Conservation (phyloP, 2,797 vertebrate genomes). For the Spheniscus humboldti region DNA sequence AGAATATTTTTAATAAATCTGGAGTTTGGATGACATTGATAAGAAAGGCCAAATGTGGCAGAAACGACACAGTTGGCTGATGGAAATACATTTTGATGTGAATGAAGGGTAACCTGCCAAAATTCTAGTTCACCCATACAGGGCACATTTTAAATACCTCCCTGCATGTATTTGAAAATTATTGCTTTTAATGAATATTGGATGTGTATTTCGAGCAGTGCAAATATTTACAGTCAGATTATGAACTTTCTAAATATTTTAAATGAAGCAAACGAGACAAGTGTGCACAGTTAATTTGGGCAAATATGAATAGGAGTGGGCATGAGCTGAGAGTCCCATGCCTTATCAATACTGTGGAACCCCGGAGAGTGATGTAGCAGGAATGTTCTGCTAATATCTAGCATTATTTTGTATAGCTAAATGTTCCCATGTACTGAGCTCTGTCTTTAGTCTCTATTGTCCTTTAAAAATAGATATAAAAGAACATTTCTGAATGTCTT, state of each 20-base stretch:
- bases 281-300: background rate
- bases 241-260: background rate
- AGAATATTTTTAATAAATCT: background rate
- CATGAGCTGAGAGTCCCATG: background rate
- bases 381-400: background rate
- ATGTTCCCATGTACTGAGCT: background rate
- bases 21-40: background rate
- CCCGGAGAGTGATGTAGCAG: background rate
- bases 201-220: background rate
- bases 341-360: background rate
- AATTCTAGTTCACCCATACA: background rate
- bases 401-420: background rate
- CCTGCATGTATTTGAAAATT: background rate
- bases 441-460: background rate
- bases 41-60: background rate
- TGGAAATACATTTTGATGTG: background rate
- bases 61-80: background rate
- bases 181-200: background rate
- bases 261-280: background rate
- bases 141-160: background rate
- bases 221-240: background rate
- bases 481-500: background rate
- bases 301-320: background rate
- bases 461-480: background rate
- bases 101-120: background rate